Base-by-base conservation (phyloP, 2,113 vertebrate species). In the Cervus canadensis region DNA sequence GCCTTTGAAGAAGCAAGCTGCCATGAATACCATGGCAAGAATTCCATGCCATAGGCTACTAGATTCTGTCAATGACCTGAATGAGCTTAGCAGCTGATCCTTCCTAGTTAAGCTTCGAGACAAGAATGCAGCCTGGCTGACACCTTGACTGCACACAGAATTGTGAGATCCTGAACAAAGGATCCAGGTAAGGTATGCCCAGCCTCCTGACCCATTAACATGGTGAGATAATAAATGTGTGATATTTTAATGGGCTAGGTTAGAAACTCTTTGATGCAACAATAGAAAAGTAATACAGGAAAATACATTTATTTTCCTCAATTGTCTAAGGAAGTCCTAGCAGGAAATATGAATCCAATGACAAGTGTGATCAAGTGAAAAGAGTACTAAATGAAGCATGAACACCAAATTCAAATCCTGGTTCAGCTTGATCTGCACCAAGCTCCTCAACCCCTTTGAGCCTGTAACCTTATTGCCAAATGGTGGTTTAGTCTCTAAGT, bases 311-410 rank as follows among this genome's bases (percentile, higher is more conserved):
- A 26, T 84, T 96, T 88, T 93, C 25, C 60, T 86, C 82, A 76
- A 15, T 62, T 97, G 40, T 79, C 45, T 50, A 86, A 87, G 16
- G 33, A 96, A 91, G n/a, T 78, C 45, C 83, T 92, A 89, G 74
- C 64, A 91, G 91, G 67, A 96, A 97, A 83, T 78, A 3, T 83
- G 71, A 74, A 64, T 7, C 57, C 19, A 88, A 33, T 94, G 71
- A 89, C 79, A 97, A 52, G 25, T 97, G 84, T 87, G 79, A 62
- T 62, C 92, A 95, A 97, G 57, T 79, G 62, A 60, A 83, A 97
- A 94, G 67, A 92, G 36, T 84, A 95, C 45, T 95, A 97, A 94
- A 92, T 95, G 71, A 95, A n/a, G 15, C 89, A 79, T 83, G 43
- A 97, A 84, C 43, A 30, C 40, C 91, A 84, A 21, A 23, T 94